Conservation (phyloP, 2,113 vertebrate genomes). For the Onychorhynchus coronatus region DNA sequence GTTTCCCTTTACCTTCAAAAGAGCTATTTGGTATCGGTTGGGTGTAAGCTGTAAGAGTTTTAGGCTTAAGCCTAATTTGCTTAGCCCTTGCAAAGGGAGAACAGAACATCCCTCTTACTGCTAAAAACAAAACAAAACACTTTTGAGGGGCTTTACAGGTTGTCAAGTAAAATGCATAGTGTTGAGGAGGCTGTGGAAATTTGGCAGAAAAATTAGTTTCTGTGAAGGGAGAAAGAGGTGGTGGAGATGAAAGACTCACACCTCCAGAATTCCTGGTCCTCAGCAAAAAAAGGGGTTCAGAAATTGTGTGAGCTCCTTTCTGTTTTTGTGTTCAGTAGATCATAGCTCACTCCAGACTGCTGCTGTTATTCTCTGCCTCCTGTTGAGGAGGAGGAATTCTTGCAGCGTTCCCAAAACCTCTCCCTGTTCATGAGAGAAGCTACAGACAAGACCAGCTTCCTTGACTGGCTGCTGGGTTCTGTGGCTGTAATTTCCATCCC, state of each 20-base stretch:
- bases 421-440: not conserved
- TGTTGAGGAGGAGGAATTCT: not conserved
- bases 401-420: not conserved
- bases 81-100: not conserved
- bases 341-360: not conserved
- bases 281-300: not conserved
- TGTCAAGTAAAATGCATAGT: not conserved
- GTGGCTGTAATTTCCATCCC: not conserved
- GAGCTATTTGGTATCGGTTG: not conserved
- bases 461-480: not conserved
- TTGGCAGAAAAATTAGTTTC: not conserved
- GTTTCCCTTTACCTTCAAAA: not conserved
- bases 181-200: not conserved
- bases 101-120: not conserved
- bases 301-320: not conserved
- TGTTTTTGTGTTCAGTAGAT: not conserved
- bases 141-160: not conserved
- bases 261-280: not conserved
- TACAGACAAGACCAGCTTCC: not conserved
- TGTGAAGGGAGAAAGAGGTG: not conserved
- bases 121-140: not conserved
- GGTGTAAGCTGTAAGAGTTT: not conserved
- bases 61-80: not conserved
- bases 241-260: not conserved
- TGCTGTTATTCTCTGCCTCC: not conserved